These are phyloP conservation scores for Aporrectodea caliginosa DNA, from an alignment of 1,140 invertebrate species.

Conservation along the genomic window DNA sequence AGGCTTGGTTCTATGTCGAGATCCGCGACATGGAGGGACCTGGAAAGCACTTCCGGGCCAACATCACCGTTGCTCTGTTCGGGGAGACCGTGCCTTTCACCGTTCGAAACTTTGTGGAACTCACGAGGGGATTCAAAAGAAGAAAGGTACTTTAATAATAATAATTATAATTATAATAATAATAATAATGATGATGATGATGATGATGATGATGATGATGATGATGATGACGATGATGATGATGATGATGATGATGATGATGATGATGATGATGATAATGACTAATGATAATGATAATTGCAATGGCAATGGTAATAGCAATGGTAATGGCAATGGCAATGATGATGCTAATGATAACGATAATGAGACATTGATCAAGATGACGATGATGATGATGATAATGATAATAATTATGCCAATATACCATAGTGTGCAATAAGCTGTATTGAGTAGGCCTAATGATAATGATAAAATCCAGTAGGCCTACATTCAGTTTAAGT, in stretches of 20 bases:
- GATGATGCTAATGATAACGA: too few species aligned
- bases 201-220: conserved; percentile 2
- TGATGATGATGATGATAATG: not conserved
- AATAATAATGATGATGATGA: conserved; percentile 5
- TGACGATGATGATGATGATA: too few species aligned
- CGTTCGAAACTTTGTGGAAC: conserved; percentile 48
- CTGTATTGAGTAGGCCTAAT: too few species aligned
- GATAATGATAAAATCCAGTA: too few species aligned
- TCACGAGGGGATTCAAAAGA: conserved; percentile 43
- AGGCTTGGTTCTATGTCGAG: conserved; percentile 47
- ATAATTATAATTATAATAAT: not conserved
- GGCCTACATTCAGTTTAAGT: too few species aligned
- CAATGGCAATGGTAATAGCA: too few species aligned
- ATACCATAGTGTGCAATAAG: too few species aligned
- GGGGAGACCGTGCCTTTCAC: conserved; percentile 55
- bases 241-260: not conserved
- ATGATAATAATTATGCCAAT: too few species aligned
- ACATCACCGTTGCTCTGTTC: conserved; percentile 48
- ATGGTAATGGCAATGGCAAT: too few species aligned
- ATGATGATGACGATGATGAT: conserved; percentile 8
- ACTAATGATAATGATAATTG: too few species aligned
- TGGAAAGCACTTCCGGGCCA: conserved; percentile 42
- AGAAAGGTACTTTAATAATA: too few species aligned
- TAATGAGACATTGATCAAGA: too few species aligned
- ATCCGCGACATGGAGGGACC: conserved; percentile 45